Conservation (phyloP, 2,113 vertebrate species). For the Ia io region DNA sequence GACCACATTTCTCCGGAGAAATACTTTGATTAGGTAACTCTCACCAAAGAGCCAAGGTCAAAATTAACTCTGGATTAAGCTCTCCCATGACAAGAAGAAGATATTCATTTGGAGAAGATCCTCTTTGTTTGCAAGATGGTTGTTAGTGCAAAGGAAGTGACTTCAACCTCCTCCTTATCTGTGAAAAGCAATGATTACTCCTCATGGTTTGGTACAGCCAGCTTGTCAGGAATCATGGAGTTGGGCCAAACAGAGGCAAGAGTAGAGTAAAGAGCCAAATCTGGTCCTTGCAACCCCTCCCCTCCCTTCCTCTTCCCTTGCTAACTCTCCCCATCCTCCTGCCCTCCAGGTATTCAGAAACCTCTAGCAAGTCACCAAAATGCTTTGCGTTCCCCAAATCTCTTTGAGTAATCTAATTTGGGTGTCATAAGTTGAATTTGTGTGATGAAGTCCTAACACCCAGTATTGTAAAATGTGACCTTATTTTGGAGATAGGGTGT, state of each 20-base stretch:
- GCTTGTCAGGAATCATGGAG: conserved; percentile 31
- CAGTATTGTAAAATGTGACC: background rate
- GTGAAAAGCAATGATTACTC: conserved; percentile 42
- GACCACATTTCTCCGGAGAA: conserved; percentile 47
- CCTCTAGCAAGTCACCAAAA: background rate
- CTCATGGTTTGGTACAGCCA: conserved; percentile 28
- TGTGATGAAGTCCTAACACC: background rate
- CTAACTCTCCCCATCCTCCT: background rate
- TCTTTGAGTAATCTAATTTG: background rate
- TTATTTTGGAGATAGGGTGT: background rate
- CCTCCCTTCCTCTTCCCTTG: background rate
- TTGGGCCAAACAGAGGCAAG: conserved; percentile 23
- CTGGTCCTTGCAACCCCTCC: background rate
- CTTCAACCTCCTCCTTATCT: conserved; percentile 64
- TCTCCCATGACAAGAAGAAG: conserved; percentile 32
- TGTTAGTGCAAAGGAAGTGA: conserved; percentile 59
- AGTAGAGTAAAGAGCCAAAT: background rate
- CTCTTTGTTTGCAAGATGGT: conserved; percentile 43
- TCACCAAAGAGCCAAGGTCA: conserved; percentile 56
- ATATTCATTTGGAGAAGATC: conserved; percentile 37
- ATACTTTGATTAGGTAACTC: conserved; percentile 48
- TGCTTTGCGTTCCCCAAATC: background rate
- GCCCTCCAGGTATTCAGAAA: background rate
- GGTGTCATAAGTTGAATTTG: background rate
- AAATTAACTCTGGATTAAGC: conserved; percentile 45